Evolutionary conservation across 1,140 invertebrate species (phyloP), one percentile per base, ranked within the genome.

Genomic region (Carposina sasakii): DNA sequence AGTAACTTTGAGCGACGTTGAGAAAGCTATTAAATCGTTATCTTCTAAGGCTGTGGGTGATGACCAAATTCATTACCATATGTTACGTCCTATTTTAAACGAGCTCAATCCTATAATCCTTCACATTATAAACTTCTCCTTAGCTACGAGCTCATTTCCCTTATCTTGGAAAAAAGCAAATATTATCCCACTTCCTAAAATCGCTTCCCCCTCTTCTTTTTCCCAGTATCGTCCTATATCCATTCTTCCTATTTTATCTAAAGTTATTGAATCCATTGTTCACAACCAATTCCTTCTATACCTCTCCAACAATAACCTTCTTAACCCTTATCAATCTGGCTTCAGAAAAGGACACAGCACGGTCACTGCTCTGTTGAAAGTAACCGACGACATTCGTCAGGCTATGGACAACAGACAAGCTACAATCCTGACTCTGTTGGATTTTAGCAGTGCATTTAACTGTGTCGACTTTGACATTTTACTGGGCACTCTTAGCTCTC

Each of bases 201-300:
- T 10, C 1, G 16, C 39, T 3, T 17, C 16, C 19, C 39, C 39
- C 12, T 9, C 22, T 5, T 41, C 23, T 6, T 41, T 41, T 9
- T 41, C 39, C 1, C 10, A 41, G 5, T 23, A 3, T n/a, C 39
- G 39, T 16, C 39, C 39, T 10, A 26, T 41, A 5, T 41, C 39
- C n/a, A 44, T 33, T n/a, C 42, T 44, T 5, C 17, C 24, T n/a
- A 1, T 44, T 5, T 12, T 44, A 17, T 44, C 28, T 8, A 44
- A 46, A 30, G 19, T 44, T 3, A n/a, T 44, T 44, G 28, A 45
- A 15, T 19, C 15, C 21, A 16, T 45, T 33, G 42, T 45, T n/a
- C 21, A 44, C 12, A 15, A 24, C 2, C 41, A n/a, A 5, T 17
- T 44, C 0, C n/a, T n/a, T 44, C 24, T 2, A 23, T 22, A 8